Evolutionary conservation across 2,797 vertebrate genomes (phyloP).

Genomic region (Gymnoscopelus braueri): DNA sequence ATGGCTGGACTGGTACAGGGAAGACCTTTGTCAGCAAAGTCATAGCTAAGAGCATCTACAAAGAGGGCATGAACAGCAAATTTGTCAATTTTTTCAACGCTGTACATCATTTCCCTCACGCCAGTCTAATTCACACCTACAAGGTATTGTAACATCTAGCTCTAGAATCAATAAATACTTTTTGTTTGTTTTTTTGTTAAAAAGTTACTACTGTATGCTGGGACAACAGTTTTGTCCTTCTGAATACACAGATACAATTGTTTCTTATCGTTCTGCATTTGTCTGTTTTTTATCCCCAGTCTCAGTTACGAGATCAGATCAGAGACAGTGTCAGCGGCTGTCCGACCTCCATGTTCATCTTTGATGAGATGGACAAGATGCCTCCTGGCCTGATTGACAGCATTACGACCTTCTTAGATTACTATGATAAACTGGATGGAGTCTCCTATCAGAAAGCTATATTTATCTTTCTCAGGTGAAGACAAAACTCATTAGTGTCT

Average conservation of each 20-base stretch:
- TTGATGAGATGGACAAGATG: constrained; percentile 96
- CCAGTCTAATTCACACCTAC: constrained; percentile 79
- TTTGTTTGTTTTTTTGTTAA: too few species aligned
- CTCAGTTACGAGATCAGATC: constrained; percentile 90
- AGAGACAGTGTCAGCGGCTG: constrained; percentile 88
- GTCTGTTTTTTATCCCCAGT: constrained; percentile 66
- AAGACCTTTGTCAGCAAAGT: constrained; percentile 95
- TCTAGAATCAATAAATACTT: not conserved
- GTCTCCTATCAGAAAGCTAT: constrained; percentile 90
- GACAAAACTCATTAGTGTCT: not conserved
- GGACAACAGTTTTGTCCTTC: too few species aligned
- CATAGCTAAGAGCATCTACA: constrained; percentile 86
- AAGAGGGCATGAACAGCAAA: constrained; percentile 84
- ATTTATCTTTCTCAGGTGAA: constrained; percentile 94
- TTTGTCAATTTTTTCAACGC: constrained; percentile 91
- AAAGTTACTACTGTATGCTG: too few species aligned
- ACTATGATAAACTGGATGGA: constrained; percentile 87
- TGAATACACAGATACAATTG: too few species aligned
- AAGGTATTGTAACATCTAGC: constrained; percentile 81
- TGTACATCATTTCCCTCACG: constrained; percentile 90
- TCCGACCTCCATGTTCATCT: constrained; percentile 90
- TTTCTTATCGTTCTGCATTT: too few species aligned
- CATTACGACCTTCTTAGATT: constrained; percentile 94
- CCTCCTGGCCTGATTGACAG: constrained; percentile 90
- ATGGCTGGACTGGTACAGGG: constrained; percentile 94